Percentiles rank a stretch among this genome's conserved stretches.
phyloP scores from a whole-genome alignment of 2,888 invertebrate species.

The Sphaerophoria rueppellii region DNA sequence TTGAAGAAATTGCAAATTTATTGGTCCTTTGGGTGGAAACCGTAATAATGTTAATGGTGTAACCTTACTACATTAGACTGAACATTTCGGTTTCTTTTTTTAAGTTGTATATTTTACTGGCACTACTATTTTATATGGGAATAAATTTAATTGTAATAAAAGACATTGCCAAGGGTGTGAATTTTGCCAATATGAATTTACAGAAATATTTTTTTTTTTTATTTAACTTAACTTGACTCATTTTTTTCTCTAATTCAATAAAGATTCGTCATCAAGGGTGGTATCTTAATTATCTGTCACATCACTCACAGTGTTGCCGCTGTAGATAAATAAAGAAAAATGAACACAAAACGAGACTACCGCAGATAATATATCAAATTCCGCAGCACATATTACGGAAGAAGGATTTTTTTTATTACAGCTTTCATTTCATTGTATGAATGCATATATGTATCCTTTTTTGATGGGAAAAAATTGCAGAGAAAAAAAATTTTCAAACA shows the following conservation, averaged over 20 bases:
- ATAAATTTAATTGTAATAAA: too few species aligned
- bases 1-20: conserved; percentile 79
- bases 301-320: conserved; percentile 38
- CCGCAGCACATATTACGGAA: neutral
- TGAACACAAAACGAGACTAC: neutral
- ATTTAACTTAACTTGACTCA: neutral
- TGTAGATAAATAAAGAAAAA: conserved; percentile 23
- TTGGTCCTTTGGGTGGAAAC: conserved; percentile 77
- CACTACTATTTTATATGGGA: neutral
- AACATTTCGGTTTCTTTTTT: neutral
- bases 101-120: neutral
- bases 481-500: neutral
- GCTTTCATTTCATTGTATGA: too few species aligned
- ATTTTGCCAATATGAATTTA: too few species aligned
- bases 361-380: conserved; percentile 6
- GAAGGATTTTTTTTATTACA: too few species aligned
- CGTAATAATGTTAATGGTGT: conserved; percentile 63
- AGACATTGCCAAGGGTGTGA: too few species aligned
- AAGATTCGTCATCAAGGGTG: conserved; percentile 30
- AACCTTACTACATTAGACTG: neutral
- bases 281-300: conserved; percentile 62
- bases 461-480: too few species aligned
- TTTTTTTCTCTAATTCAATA: neutral
- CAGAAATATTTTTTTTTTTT: neutral
- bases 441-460: too few species aligned